phyloP scores from a whole-genome alignment of 2,797 vertebrate genomes.

The Cryptoprocta ferox region DNA sequence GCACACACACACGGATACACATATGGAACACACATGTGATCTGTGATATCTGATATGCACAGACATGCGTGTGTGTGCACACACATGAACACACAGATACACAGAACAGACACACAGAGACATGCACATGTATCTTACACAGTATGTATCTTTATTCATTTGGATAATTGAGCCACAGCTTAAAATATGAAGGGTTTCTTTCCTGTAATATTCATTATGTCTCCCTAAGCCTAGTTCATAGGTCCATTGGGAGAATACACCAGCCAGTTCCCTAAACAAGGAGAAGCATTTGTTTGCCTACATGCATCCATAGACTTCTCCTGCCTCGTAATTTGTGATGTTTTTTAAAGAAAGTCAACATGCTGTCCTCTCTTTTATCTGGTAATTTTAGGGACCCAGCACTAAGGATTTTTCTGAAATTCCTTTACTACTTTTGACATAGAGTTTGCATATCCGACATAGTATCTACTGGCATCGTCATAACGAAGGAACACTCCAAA shows the following conservation, averaged over 20 bases:
- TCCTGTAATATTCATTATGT: background rate
- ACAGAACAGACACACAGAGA: background rate
- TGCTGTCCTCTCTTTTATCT: background rate
- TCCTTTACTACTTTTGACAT: background rate
- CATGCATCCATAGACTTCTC: background rate
- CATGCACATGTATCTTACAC: accelerated
- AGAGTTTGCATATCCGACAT: background rate
- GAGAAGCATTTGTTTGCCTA: background rate
- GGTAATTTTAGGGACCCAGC: background rate
- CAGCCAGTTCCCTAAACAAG: background rate
- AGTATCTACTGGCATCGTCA: background rate
- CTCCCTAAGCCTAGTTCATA: background rate
- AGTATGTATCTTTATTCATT: background rate
- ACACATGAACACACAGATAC: too few species aligned
- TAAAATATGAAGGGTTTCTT: background rate
- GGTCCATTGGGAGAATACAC: background rate
- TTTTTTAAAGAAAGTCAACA: background rate
- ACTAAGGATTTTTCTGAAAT: background rate
- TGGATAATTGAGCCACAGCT: background rate
- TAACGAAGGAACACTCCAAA: background rate
- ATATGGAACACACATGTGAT: background rate
- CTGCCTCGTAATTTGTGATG: background rate
- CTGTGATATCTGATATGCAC: background rate
- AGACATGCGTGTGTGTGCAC: background rate
- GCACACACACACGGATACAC: background rate